phyloP scores from a whole-genome alignment of 2,797 vertebrate genomes.

The Xerus rutilus region DNA sequence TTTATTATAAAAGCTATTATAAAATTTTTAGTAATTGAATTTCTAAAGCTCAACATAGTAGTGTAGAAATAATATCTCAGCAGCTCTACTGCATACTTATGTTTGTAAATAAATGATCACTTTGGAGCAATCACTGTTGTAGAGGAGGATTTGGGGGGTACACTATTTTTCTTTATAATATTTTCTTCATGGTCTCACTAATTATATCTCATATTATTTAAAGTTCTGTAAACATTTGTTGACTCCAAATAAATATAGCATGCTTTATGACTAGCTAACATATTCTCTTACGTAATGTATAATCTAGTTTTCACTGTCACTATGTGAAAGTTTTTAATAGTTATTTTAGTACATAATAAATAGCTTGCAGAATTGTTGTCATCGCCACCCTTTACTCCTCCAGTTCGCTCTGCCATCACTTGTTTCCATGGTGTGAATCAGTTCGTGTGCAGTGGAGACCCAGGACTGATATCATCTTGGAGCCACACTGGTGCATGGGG shows the following conservation, averaged over 20 bases:
- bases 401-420: background rate
- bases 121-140: background rate
- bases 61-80: background rate
- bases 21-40: background rate
- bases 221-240: background rate
- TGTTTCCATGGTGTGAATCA: background rate
- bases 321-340: background rate
- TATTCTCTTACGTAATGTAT: background rate
- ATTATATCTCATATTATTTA: background rate
- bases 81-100: background rate
- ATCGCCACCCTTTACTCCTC: background rate
- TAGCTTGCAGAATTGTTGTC: background rate
- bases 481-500: fast-evolving
- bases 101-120: background rate
- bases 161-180: background rate
- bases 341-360: background rate
- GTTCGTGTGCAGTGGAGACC: background rate
- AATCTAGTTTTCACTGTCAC: background rate
- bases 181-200: background rate
- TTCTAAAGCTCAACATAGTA: background rate
- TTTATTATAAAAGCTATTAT: background rate
- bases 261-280: background rate
- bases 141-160: background rate
- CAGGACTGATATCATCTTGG: background rate
- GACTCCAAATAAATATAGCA: background rate